These are phyloP conservation scores for Meiosimyza decipiens DNA, from an alignment of 2,888 invertebrate species.

Conservation along the genomic window DNA sequence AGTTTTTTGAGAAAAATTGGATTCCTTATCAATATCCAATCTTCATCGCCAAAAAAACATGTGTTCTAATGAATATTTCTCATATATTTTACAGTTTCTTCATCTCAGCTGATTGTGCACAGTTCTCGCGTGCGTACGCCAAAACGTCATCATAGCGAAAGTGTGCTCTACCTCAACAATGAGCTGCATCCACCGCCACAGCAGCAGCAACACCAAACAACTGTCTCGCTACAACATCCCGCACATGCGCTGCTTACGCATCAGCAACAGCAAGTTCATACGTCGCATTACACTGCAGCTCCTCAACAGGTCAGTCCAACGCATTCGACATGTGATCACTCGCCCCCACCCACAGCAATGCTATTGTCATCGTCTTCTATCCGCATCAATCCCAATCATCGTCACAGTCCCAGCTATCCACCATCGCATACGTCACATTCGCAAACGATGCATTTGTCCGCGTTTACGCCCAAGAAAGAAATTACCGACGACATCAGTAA, in stretches of 20 bases:
- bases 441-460: conserved; percentile 45
- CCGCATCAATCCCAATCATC: conserved; percentile 50
- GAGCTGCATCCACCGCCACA: conserved; percentile 56
- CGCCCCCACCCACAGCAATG: not conserved
- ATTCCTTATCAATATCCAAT: not conserved
- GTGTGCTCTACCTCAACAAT: conserved; percentile 76
- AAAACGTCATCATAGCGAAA: conserved; percentile 82
- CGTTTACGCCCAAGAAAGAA: conserved; percentile 36
- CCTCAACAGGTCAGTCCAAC: conserved; percentile 17
- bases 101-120: conserved; percentile 77
- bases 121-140: conserved; percentile 82
- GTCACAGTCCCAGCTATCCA: conserved; percentile 63
- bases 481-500: not conserved
- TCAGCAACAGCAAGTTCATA: conserved; percentile 33
- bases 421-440: conserved; percentile 59
- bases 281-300: not conserved
- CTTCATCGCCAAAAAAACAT: not conserved
- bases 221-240: not conserved
- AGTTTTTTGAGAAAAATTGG: not conserved
- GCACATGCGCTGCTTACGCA: conserved; percentile 25
- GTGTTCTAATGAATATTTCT: not conserved
- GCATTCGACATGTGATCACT: conserved; percentile 6
- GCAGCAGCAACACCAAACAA: conserved; percentile 39
- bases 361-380: conserved; percentile 37
- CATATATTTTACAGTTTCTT: conserved; percentile 61